phyloP scores from a whole-genome alignment of 2,113 vertebrate species.

The Poeciliopsis prolifica region DNA sequence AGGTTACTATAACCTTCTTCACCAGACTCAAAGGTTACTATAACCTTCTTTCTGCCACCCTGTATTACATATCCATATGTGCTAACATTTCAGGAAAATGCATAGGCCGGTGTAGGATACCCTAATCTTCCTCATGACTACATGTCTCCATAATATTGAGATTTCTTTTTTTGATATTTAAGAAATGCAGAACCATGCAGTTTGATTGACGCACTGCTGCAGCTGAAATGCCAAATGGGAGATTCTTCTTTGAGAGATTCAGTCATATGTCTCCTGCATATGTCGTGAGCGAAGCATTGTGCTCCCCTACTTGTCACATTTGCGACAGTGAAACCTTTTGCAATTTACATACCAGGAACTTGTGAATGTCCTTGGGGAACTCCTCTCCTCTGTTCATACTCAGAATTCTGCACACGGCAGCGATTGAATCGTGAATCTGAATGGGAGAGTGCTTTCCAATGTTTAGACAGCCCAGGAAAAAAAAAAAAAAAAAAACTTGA shows the following conservation, averaged over 20 bases:
- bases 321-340: constrained; percentile 36
- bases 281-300: constrained; percentile 28
- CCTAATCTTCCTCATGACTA: neutral
- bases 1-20: no score
- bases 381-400: constrained; percentile 18
- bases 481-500: constrained; percentile 34
- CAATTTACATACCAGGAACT: constrained; percentile 72
- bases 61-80: neutral
- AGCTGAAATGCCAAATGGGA: constrained; percentile 22
- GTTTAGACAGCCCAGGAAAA: constrained; percentile 54
- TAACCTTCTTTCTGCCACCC: no score
- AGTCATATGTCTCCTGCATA: constrained; percentile 53
- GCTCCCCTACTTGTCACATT: constrained; percentile 28
- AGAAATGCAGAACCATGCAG: neutral
- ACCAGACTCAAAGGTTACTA: no score
- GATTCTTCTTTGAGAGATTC: constrained; percentile 29
- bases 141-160: neutral
- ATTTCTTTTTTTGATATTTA: neutral
- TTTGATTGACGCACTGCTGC: neutral
- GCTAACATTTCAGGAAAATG: neutral
- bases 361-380: constrained; percentile 61
- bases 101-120: neutral
- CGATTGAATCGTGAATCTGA: constrained; percentile 63
- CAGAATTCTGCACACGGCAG: constrained; percentile 37
- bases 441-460: constrained; percentile 52